Conservation (phyloP, 2,113 vertebrate genomes). For the Nesogale talazaci region DNA sequence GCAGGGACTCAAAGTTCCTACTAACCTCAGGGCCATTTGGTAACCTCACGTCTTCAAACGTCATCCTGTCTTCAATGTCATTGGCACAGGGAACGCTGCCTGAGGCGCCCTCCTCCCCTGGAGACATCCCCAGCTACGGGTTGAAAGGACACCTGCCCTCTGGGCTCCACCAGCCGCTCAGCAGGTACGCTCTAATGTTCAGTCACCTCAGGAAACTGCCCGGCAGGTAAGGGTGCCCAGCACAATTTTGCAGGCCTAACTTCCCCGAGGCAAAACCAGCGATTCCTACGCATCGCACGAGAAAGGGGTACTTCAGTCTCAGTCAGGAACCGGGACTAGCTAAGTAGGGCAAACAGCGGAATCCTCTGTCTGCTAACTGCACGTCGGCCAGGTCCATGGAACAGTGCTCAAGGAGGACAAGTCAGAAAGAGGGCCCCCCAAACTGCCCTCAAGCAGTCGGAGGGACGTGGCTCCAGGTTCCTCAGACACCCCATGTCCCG, state of each 20-base stretch:
- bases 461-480: neutral
- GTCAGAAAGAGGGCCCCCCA: neutral
- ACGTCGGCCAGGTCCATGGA: neutral
- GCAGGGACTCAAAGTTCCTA: neutral
- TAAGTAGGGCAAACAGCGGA: neutral
- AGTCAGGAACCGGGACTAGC: neutral
- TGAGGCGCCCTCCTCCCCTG: neutral
- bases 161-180: conserved; percentile 21
- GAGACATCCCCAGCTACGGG: neutral
- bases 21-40: neutral
- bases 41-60: no score
- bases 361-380: neutral
- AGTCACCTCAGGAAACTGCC: neutral
- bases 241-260: neutral
- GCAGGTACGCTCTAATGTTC: neutral
- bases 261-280: conserved; percentile 11
- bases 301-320: neutral
- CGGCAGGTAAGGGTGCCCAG: conserved; percentile 5
- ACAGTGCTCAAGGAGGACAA: neutral
- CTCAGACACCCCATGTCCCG: neutral
- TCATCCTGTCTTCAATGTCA: no score
- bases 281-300: neutral
- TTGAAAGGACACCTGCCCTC: conserved; percentile 14
- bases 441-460: neutral
- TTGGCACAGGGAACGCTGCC: conserved; percentile 19